Conservation (phyloP, 2,113 vertebrate genomes). For the Aldabrachelys gigantea region DNA sequence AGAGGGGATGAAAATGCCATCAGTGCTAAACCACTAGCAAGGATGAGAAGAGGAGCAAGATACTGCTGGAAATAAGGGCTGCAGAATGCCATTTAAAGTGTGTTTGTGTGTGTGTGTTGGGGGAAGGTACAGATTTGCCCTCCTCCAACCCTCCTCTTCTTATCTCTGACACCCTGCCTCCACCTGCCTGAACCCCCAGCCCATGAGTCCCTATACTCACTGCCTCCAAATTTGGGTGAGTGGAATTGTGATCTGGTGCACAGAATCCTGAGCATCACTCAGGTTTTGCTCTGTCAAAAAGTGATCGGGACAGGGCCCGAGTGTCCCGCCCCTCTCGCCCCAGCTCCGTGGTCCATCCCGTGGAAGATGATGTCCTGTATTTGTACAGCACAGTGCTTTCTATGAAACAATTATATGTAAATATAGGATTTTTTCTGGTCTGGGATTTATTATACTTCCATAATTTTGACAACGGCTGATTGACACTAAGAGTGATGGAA, state of each 20-base stretch:
- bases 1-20: not conserved
- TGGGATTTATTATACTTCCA: not conserved
- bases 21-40: not conserved
- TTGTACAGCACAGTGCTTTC: not conserved
- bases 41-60: not conserved
- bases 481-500: not conserved
- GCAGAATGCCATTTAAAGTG: not conserved
- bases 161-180: not conserved
- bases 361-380: not conserved
- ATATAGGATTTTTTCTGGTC: not conserved
- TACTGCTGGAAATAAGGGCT: not conserved
- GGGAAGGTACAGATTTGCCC: not conserved
- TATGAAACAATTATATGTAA: not conserved
- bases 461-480: not conserved
- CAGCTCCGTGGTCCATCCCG: not conserved
- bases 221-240: not conserved
- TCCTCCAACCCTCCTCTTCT: not conserved
- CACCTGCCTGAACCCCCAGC: not conserved
- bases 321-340: not conserved
- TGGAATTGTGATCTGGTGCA: not conserved
- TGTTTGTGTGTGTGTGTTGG: no score
- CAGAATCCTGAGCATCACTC: not conserved
- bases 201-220: not conserved
- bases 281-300: not conserved
- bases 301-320: not conserved